Evolutionary conservation across 1,140 invertebrate genomes (phyloP).

Genomic region (Drosophila rhopaloa): DNA sequence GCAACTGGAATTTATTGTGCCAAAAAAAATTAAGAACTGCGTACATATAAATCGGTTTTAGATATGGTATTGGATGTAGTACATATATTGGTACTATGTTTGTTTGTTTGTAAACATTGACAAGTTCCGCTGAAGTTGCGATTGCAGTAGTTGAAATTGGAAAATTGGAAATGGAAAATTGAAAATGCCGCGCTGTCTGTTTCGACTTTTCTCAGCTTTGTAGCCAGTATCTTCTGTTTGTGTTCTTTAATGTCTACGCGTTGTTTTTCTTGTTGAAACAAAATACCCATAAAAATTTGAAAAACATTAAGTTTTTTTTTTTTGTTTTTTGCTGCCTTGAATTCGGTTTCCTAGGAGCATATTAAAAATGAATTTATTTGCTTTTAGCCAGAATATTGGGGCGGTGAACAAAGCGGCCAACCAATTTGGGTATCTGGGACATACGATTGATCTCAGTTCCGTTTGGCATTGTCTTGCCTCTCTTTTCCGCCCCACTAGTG

Average conservation of each 20-base stretch:
- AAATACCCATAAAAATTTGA: conserved; percentile 72
- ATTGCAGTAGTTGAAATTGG: conserved; percentile 41
- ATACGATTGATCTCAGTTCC: conserved; percentile 78
- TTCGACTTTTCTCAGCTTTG: conserved; percentile 9
- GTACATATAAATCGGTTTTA: conserved; percentile 54
- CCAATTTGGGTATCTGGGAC: conserved; percentile 41
- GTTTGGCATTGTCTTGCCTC: conserved; percentile 39
- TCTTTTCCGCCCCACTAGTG: not conserved
- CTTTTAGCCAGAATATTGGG: conserved; percentile 46
- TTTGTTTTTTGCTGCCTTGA: conserved; percentile 20
- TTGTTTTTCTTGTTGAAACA: conserved; percentile 75
- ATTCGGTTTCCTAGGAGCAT: conserved; percentile 43
- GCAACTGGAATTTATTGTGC: conserved; percentile 68
- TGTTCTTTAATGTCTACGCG: conserved; percentile 56
- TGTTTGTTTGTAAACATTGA: conserved; percentile 77
- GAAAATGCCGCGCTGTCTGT: conserved; percentile 73
- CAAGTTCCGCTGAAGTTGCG: conserved; percentile 71
- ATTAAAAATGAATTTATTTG: conserved; percentile 81
- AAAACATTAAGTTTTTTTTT: conserved; percentile 28
- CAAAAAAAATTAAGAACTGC: conserved; percentile 39
- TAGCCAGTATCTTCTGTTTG: conserved; percentile 41
- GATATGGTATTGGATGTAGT: conserved; percentile 18
- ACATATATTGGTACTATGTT: conserved; percentile 58
- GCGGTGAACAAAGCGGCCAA: conserved; percentile 15
- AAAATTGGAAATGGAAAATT: conserved; percentile 45